Conservation (phyloP, 2,113 vertebrate genomes). For the Rallus limicola region DNA sequence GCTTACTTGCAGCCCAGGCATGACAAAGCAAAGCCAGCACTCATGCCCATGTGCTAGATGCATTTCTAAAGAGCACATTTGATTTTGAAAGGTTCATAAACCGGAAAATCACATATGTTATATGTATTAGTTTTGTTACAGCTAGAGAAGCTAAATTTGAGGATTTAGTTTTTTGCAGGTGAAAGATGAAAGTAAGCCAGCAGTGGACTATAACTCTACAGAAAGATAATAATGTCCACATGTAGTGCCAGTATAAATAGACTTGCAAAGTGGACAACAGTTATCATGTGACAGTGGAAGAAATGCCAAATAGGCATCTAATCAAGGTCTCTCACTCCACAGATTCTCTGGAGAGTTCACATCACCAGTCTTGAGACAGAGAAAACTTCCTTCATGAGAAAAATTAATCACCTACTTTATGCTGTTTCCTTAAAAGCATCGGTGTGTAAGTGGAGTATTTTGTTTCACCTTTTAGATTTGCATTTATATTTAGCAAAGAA, state of each 20-base stretch:
- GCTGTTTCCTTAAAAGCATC: not conserved
- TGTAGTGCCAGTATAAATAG: not conserved
- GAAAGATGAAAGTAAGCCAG: not conserved
- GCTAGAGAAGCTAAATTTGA: not conserved
- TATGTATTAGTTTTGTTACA: not conserved
- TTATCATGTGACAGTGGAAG: not conserved
- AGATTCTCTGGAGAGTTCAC: not conserved
- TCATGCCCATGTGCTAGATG: not conserved
- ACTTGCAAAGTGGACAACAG: not conserved
- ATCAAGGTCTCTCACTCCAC: not conserved
- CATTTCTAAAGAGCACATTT: not conserved
- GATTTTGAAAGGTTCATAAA: not conserved
- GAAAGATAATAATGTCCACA: not conserved
- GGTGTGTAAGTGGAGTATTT: not conserved
- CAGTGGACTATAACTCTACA: not conserved
- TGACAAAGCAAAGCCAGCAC: not conserved
- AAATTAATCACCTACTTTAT: not conserved
- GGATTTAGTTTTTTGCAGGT: not conserved
- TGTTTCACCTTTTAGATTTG: not conserved
- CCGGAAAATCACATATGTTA: not conserved
- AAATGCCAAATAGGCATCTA: not conserved
- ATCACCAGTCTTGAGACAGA: not conserved
- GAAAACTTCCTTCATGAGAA: not conserved
- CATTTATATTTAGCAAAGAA: not conserved
- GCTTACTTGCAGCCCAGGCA: not conserved